phyloP scores from a whole-genome alignment of 1,140 invertebrate genomes.

The Drosophila lacteicornis region DNA sequence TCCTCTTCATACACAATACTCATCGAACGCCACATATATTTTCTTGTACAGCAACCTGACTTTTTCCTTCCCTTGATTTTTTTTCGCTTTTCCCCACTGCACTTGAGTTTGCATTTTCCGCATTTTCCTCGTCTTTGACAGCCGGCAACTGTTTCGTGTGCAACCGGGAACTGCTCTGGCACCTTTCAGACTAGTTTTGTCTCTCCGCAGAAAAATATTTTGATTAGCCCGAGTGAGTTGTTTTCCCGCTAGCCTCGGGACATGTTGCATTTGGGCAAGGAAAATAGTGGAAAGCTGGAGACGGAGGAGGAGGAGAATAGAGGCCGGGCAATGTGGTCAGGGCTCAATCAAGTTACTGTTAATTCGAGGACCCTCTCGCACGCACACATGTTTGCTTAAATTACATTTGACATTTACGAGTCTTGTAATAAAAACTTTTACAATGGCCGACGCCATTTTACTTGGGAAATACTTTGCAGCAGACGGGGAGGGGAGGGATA shows the following conservation, averaged over 20 bases:
- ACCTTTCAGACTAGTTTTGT: conserved; percentile 65
- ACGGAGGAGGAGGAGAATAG: neutral
- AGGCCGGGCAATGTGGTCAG: conserved; percentile 66
- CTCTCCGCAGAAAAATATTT: conserved; percentile 62
- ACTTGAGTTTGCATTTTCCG: conserved; percentile 56
- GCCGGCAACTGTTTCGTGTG: conserved; percentile 61
- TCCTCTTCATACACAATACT: neutral
- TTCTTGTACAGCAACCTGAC: conserved; percentile 12
- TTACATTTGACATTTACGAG: conserved; percentile 84
- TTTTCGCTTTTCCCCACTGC: conserved; percentile 14
- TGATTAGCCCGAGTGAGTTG: conserved; percentile 77
- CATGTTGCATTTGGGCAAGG: conserved; percentile 76
- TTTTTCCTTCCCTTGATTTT: neutral
- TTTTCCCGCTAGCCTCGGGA: conserved; percentile 44
- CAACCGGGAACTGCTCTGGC: conserved; percentile 39
- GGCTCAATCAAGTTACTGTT: conserved; percentile 75
- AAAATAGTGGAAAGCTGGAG: conserved; percentile 22
- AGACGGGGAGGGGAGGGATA: conserved; percentile 10
- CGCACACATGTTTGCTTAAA: conserved; percentile 70
- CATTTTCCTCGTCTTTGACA: conserved; percentile 43
- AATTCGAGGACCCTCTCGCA: conserved; percentile 45
- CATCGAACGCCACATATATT: neutral
- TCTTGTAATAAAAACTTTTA: conserved; percentile 80
- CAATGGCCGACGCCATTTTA: conserved; percentile 81
- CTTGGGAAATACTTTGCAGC: conserved; percentile 64